Base-by-base conservation (phyloP, 1,140 invertebrate species). In the Sarcophaga peregrina region DNA sequence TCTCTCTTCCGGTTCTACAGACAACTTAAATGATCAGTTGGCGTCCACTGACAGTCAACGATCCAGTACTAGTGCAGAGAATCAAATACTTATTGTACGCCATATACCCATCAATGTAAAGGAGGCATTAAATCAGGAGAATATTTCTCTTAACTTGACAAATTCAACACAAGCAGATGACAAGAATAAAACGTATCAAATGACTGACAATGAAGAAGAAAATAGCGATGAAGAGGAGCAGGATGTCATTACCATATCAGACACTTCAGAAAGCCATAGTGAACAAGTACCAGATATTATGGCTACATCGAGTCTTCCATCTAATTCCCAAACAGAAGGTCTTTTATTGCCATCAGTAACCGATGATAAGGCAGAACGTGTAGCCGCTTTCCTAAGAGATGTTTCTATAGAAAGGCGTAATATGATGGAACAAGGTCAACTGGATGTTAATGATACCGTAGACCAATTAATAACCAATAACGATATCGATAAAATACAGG, bases 381-480 rank as follows among this genome's bases (percentile, higher is more conserved):
- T 90, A 8, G 84, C 87, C 75, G 89, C 86, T 0, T 90, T 90
- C 25, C 82, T 90, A 25, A 86, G 86, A 8, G 89, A 90, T 80
- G 87, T 90, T 0, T 87, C 87, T 8, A 74, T 85, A 0, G 85
- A 89, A 25, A 83, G 84, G 0, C 84, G 73, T 46, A 80, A 85
- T 46, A 82, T 85, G 48, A 50, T 83, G 17, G 72, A 72, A 68
- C n/a, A 80, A 8, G 58, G 81, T 20, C 5, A 50, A 11, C 20
- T 47, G 75, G 72, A 46, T 25, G 3, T 46, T 47, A 62, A 76
- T 47, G n/a, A 47, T 25, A 48, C 68, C 6, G n/a, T 48, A 80
- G 62, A 83, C 37, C 8, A 25, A 52, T 54, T 82, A 10, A n/a
- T 72, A 52, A 25, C 74, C 46, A 80, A 83, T 82, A 52, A 17